These are phyloP conservation scores for Dipodomys stephensi DNA, from an alignment of 2,113 vertebrate genomes.

Conservation along the genomic window DNA sequence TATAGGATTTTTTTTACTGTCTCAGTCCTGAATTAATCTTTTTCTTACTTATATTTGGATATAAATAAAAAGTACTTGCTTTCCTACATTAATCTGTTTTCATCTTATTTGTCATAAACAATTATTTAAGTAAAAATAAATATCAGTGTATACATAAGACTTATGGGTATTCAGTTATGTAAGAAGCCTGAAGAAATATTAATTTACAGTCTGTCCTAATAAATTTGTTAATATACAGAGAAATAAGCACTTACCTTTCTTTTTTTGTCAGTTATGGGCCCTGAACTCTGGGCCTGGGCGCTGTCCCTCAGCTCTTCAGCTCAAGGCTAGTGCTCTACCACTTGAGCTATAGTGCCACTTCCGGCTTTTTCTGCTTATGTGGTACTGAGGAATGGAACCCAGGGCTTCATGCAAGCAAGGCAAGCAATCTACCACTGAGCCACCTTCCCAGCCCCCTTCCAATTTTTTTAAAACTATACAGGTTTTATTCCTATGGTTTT, in stretches of 20 bases:
- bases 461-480: neutral
- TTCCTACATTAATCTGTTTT: constrained; percentile 53
- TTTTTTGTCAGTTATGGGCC: no score
- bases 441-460: no score
- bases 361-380: no score
- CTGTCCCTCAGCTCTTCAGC: no score
- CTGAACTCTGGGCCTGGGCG: no score
- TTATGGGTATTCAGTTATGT: constrained; percentile 14
- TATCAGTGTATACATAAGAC: neutral
- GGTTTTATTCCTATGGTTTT: neutral
- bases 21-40: constrained; percentile 33
- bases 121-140: constrained; percentile 40
- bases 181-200: constrained; percentile 51
- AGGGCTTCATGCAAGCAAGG: no score
- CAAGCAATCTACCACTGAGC: no score
- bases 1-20: neutral
- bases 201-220: constrained; percentile 27
- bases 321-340: no score
- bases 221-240: constrained; percentile 31
- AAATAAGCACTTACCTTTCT: constrained; percentile 16
- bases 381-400: no score
- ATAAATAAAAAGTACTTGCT: constrained; percentile 9
- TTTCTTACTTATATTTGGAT: constrained; percentile 29
- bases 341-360: no score
- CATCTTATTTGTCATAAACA: constrained; percentile 33